Percentiles rank a stretch among this genome's conserved stretches.
These are phyloP conservation scores for Sclerodermus sp. DNA, from an alignment of 2,888 invertebrate genomes.

Conservation along the genomic window DNA sequence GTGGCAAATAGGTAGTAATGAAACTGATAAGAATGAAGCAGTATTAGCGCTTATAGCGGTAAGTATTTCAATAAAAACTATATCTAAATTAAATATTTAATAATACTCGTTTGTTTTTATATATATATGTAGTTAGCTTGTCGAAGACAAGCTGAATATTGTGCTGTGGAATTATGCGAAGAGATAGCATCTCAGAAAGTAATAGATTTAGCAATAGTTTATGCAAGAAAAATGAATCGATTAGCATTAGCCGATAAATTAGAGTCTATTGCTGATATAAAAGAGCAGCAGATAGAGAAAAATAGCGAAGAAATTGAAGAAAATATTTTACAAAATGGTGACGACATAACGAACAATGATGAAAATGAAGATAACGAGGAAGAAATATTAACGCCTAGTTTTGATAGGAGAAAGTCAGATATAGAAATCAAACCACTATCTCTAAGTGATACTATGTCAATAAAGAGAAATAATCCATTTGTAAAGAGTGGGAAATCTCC, in stretches of 20 bases:
- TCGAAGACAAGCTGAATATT: constrained; percentile 78
- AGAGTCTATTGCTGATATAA: constrained; percentile 45
- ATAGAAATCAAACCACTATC: constrained; percentile 48
- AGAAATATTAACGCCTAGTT: constrained; percentile 31
- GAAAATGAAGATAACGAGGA: constrained; percentile 19
- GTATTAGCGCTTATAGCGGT: constrained; percentile 91
- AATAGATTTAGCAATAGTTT: constrained; percentile 83
- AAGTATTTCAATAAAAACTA: constrained; percentile 49
- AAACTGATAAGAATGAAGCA: constrained; percentile 70
- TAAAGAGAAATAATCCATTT: constrained; percentile 58
- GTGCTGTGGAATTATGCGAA: constrained; percentile 85
- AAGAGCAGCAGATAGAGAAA: constrained; percentile 42
- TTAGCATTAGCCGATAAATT: constrained; percentile 80
- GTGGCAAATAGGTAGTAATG: constrained; percentile 67
- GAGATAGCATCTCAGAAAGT: constrained; percentile 77
- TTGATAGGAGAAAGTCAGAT: constrained; percentile 27
- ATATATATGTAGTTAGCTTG: constrained; percentile 75
- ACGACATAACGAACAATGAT: constrained; percentile 22
- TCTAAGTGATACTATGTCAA: constrained; percentile 24
- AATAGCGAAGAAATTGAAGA: constrained; percentile 35
- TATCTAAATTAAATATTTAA: constrained; percentile 5
- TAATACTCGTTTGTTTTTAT: constrained; percentile 25
- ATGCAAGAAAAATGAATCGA: constrained; percentile 77
- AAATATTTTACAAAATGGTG: constrained; percentile 23
- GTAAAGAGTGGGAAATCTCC: constrained; percentile 53